These are phyloP conservation scores for Subacronicta megacephala DNA, from an alignment of 2,888 invertebrate genomes.

Conservation along the genomic window DNA sequence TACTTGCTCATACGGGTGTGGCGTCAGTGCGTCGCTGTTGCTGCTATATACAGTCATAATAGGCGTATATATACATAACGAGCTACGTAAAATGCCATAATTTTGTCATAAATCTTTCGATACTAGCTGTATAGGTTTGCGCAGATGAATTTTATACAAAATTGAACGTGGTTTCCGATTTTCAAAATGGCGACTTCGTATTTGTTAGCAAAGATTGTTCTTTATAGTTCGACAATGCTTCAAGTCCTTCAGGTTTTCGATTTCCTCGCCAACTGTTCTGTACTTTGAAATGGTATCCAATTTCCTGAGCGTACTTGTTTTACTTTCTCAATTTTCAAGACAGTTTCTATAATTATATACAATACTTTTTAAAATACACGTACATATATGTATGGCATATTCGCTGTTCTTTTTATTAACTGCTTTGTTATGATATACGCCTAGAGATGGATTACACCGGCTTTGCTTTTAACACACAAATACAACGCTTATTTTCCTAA, in stretches of 20 bases:
- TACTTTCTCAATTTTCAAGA: conserved; percentile 64
- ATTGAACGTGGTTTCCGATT: background rate
- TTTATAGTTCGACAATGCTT: conserved; percentile 15
- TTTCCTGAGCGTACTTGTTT: conserved; percentile 72
- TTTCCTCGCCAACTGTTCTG: conserved; percentile 70
- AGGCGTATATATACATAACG: too few relatives aligned
- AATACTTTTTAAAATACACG: conserved; percentile 29
- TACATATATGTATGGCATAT: conserved; percentile 26
- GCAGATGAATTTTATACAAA: background rate
- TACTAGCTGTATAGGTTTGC: background rate
- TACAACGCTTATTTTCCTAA: too few relatives aligned
- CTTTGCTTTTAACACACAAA: too few relatives aligned
- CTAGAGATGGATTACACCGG: too few relatives aligned
- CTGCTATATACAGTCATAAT: too few relatives aligned
- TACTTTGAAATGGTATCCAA: conserved; percentile 69
- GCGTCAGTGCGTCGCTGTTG: conserved; percentile 32
- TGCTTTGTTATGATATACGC: too few relatives aligned
- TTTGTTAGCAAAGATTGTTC: conserved; percentile 28
- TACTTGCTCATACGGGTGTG: conserved; percentile 19
- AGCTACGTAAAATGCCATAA: background rate
- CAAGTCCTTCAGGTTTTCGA: conserved; percentile 61
- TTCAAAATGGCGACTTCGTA: conserved; percentile 6
- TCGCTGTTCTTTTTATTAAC: conserved; percentile 13
- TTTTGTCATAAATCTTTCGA: too few relatives aligned
- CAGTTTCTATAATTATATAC: conserved; percentile 9